These are phyloP conservation scores for Salvelinus alpinus DNA, from an alignment of 2,113 vertebrate species.

Conservation along the genomic window DNA sequence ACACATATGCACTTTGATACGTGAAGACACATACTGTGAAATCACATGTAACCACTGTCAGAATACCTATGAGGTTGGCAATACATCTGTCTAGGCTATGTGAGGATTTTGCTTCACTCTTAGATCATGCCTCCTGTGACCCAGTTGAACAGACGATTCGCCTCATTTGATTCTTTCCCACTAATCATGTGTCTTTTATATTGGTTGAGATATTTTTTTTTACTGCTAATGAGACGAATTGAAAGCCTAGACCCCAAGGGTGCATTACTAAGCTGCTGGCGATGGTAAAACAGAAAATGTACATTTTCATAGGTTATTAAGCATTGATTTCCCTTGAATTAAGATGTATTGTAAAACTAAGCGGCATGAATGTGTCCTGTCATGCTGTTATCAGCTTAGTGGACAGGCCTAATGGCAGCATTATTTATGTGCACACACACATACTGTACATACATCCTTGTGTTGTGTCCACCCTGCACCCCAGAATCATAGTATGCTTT, in stretches of 20 bases:
- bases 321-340: constrained; percentile 47
- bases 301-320: constrained; percentile 40
- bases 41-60: no score
- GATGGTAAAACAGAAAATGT: constrained; percentile 32
- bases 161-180: constrained; percentile 50
- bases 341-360: constrained; percentile 49
- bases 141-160: constrained; percentile 45
- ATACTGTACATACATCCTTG: no score
- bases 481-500: no score
- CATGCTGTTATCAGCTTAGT: constrained; percentile 39
- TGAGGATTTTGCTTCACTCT: background rate
- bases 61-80: no score
- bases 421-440: background rate
- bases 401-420: background rate
- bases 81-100: no score
- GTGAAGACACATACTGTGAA: no score
- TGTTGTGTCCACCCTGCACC: background rate
- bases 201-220: constrained; percentile 15
- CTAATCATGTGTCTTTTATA: background rate
- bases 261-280: constrained; percentile 19
- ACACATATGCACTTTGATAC: no score
- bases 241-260: background rate
- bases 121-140: constrained; percentile 28
- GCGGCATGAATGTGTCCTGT: constrained; percentile 47
- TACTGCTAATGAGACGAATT: constrained; percentile 36